Evolutionary conservation across 2,113 vertebrate species (phyloP).

Genomic region (Podarcis raffonei): DNA sequence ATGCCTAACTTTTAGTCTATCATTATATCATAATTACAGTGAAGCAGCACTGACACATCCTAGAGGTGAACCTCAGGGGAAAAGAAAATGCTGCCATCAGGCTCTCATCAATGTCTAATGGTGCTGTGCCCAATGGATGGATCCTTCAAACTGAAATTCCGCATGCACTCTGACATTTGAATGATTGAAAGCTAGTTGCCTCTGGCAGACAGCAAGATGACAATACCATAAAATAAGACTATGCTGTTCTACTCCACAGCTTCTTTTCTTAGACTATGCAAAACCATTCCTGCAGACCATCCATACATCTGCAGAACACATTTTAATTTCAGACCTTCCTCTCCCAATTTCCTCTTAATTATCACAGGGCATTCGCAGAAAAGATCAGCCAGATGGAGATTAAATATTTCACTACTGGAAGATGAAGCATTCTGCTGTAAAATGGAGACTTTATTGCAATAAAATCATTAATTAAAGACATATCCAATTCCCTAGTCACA

Average conservation of each 20-base stretch:
- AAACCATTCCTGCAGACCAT: slow-evolving; percentile 1
- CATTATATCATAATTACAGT: slow-evolving; percentile 62
- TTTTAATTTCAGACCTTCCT: slow-evolving; percentile 52
- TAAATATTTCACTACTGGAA: slow-evolving; percentile 71
- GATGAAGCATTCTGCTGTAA: slow-evolving; percentile 62
- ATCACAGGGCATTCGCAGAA: slow-evolving; percentile 53
- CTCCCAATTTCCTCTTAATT: slow-evolving; percentile 64
- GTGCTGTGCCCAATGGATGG: slow-evolving; percentile 28
- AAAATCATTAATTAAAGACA: slow-evolving; percentile 69
- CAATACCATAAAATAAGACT: slow-evolving; percentile 41
- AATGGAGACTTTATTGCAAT: slow-evolving; percentile 69
- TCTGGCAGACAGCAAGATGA: slow-evolving; percentile 29
- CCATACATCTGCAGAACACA: slow-evolving; percentile 28
- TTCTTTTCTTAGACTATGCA: slow-evolving; percentile 31
- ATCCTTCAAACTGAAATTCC: slow-evolving; percentile 54
- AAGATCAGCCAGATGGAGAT: slow-evolving; percentile 71
- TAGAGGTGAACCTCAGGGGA: slow-evolving; percentile 39
- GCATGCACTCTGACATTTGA: slow-evolving; percentile 23
- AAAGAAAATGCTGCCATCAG: slow-evolving; percentile 50
- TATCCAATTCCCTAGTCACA: slow-evolving; percentile 51
- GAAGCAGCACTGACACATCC: slow-evolving; percentile 39
- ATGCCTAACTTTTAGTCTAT: slow-evolving; percentile 49
- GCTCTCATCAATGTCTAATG: slow-evolving; percentile 29
- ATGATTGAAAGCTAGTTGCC: slow-evolving; percentile 23
- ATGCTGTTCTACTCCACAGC: slow-evolving; percentile 16